These are phyloP conservation scores for Phymorhynchus buccinoides DNA, from an alignment of 1,140 invertebrate species.

Conservation along the genomic window DNA sequence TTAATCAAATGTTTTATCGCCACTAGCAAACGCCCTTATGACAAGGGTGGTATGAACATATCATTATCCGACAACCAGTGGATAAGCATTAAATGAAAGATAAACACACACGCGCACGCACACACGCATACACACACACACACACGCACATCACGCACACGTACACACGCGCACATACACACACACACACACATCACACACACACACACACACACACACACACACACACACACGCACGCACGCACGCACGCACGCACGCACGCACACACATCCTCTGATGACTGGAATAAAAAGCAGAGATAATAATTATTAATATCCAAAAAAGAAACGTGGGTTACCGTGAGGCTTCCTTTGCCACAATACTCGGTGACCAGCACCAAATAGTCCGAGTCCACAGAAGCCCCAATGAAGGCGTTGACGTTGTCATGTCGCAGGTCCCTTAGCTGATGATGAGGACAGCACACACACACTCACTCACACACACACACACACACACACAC, in stretches of 20 bases:
- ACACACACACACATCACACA: too few species aligned
- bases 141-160: too few species aligned
- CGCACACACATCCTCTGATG: too few species aligned
- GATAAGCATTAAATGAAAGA: too few species aligned
- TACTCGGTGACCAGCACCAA: slow-evolving; percentile 93
- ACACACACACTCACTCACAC: slow-evolving; percentile 1
- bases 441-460: slow-evolving; percentile 78
- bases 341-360: slow-evolving; percentile 86
- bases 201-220: neutral
- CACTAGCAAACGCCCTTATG: too few species aligned
- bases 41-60: too few species aligned
- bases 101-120: too few species aligned
- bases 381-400: slow-evolving; percentile 87
- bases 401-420: slow-evolving; percentile 97
- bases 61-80: too few species aligned
- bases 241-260: neutral
- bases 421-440: slow-evolving; percentile 92
- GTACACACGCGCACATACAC: too few species aligned
- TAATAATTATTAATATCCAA: too few species aligned
- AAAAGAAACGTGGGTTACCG: slow-evolving; percentile 57
- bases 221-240: neutral
- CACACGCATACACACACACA: neutral
- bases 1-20: too few species aligned
- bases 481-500: slow-evolving; percentile 22
- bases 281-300: too few species aligned